phyloP scores from a whole-genome alignment of 2,888 invertebrate species.

The Lysandra bellargus region DNA sequence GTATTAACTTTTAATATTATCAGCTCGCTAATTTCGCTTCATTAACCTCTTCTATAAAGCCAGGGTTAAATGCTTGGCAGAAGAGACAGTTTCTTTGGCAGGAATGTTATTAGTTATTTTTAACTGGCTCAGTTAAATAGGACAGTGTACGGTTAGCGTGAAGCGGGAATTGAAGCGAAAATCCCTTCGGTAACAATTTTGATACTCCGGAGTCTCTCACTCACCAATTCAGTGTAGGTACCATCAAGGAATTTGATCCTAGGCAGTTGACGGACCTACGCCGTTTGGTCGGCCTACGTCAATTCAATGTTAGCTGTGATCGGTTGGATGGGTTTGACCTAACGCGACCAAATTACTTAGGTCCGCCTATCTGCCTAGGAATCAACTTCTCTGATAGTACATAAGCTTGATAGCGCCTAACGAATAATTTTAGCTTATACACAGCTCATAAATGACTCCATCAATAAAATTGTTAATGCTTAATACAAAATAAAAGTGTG shows the following conservation, averaged over 20 bases:
- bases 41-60: conserved; percentile 39
- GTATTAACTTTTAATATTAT: neutral
- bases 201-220: neutral
- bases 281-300: too few species aligned
- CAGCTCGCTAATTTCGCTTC: conserved; percentile 33
- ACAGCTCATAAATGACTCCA: neutral
- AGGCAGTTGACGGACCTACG: too few species aligned
- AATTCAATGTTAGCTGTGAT: too few species aligned
- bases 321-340: too few species aligned
- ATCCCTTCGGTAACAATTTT: neutral
- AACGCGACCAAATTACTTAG: too few species aligned
- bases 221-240: neutral
- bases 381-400: too few species aligned
- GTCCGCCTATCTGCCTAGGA: too few species aligned
- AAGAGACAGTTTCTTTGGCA: conserved; percentile 45
- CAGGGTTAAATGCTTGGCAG: conserved; percentile 53
- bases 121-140: conserved; percentile 67
- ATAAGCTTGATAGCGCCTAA: too few species aligned
- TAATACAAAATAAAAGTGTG: too few species aligned
- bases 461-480: too few species aligned
- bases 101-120: conserved; percentile 61
- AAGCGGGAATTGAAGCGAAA: conserved; percentile 43
- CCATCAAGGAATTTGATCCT: too few species aligned
- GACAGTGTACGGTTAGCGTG: conserved; percentile 47
- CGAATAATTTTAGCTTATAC: neutral